phyloP scores from a whole-genome alignment of 2,113 vertebrate species.

The Erythrocebus patas region DNA sequence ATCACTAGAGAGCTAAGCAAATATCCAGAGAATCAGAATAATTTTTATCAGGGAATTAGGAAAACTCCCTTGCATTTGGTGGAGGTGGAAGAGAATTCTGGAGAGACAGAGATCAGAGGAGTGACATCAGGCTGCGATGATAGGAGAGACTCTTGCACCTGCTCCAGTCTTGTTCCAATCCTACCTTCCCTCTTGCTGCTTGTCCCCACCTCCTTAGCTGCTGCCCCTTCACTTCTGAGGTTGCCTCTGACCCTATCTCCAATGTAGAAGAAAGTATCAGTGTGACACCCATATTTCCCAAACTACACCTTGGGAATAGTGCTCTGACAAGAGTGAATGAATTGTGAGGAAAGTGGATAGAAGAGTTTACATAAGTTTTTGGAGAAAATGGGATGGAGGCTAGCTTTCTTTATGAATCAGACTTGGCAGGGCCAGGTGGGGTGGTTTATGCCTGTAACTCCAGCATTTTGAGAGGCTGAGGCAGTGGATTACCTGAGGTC shows the following conservation, averaged over 20 bases:
- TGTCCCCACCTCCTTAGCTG: background rate
- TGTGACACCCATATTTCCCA: background rate
- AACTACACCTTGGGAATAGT: background rate
- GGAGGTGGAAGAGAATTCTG: background rate
- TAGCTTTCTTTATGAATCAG: background rate
- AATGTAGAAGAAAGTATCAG: background rate
- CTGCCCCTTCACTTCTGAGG: background rate
- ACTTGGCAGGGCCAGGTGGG: too few species aligned
- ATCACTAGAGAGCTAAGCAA: slow-evolving; percentile 35
- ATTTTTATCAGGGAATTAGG: slow-evolving; percentile 71
- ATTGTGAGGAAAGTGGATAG: background rate
- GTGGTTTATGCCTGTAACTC: too few species aligned
- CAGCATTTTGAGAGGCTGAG: too few species aligned
- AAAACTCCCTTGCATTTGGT: slow-evolving; percentile 4
- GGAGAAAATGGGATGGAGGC: background rate
- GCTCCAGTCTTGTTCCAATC: background rate
- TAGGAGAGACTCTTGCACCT: background rate
- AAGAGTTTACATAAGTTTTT: background rate
- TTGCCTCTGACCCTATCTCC: background rate
- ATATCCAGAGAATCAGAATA: slow-evolving; percentile 68
- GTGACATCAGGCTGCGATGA: background rate
- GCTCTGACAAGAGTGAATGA: background rate
- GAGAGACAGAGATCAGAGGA: background rate
- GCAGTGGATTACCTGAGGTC: too few species aligned
- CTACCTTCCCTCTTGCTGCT: background rate